A percentile compares a stretch with the other conserved stretches of the same genome.
phyloP scores from a whole-genome alignment of 1,140 invertebrate genomes.

The Lepidotrigona ventralis region DNA sequence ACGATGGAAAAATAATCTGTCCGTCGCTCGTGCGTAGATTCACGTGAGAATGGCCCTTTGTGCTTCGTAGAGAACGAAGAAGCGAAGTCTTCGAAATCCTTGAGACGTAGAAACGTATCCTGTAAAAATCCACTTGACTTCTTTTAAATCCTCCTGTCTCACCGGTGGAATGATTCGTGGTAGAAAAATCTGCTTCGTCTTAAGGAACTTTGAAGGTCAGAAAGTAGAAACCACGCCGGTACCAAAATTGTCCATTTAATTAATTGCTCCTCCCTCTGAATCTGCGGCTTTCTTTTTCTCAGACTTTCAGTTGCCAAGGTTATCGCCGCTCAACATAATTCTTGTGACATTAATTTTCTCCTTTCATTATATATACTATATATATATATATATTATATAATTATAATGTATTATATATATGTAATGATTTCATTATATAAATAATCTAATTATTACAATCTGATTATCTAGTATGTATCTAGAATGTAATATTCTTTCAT shows the following conservation, averaged over 20 bases:
- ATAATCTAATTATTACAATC: too few relatives aligned
- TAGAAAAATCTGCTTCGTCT: too few relatives aligned
- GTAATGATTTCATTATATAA: too few relatives aligned
- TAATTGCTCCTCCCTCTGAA: neutral
- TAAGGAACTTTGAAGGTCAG: too few relatives aligned
- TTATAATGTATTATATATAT: too few relatives aligned
- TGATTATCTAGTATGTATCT: too few relatives aligned
- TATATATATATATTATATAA: too few relatives aligned
- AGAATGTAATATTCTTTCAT: too few relatives aligned
- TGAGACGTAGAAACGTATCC: neutral
- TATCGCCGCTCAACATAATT: neutral
- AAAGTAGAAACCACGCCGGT: too few relatives aligned
- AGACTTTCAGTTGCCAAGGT: neutral
- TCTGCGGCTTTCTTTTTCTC: neutral
- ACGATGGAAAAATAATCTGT: conserved; percentile 9
- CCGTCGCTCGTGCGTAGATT: neutral
- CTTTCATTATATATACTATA: too few relatives aligned
- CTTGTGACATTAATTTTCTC: neutral
- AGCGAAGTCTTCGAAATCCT: neutral
- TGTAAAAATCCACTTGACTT: neutral
- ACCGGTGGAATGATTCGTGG: too few relatives aligned
- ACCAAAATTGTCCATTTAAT: neutral
- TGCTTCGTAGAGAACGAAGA: neutral
- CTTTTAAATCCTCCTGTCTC: too few relatives aligned
- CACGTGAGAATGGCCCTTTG: neutral